Conservation (phyloP, 2,113 vertebrate genomes). For the Platysternon megacephalum region DNA sequence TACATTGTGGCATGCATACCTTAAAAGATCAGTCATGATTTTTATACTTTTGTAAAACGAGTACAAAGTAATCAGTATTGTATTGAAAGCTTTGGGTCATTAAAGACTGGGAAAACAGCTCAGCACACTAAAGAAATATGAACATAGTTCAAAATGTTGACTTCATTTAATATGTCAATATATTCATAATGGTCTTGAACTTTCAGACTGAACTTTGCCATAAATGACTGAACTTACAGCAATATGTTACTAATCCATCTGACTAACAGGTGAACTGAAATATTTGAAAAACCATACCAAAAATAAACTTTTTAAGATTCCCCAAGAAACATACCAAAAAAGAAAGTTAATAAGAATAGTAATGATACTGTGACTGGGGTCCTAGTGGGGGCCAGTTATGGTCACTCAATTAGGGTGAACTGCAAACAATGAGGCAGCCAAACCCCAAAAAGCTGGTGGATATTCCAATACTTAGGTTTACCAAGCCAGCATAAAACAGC, state of each 20-base stretch:
- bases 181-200: background rate
- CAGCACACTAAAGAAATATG: background rate
- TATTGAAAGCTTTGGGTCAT: background rate
- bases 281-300: background rate
- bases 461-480: too few species aligned
- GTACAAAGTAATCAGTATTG: background rate
- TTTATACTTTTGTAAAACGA: background rate
- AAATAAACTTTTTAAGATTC: background rate
- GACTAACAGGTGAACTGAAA: background rate
- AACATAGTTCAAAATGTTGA: background rate
- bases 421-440: too few species aligned
- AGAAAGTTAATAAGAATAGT: background rate
- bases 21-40: background rate
- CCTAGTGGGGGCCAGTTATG: too few species aligned
- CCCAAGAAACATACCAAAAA: background rate
- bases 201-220: fast-evolving
- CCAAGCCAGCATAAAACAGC: too few species aligned
- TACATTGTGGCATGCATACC: background rate
- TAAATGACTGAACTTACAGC: background rate
- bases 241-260: background rate
- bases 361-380: background rate
- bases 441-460: too few species aligned
- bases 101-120: background rate
- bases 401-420: too few species aligned
- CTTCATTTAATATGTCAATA: background rate